These are phyloP conservation scores for Drosophila sp. DNA, from an alignment of 1,140 invertebrate species.

Conservation along the genomic window DNA sequence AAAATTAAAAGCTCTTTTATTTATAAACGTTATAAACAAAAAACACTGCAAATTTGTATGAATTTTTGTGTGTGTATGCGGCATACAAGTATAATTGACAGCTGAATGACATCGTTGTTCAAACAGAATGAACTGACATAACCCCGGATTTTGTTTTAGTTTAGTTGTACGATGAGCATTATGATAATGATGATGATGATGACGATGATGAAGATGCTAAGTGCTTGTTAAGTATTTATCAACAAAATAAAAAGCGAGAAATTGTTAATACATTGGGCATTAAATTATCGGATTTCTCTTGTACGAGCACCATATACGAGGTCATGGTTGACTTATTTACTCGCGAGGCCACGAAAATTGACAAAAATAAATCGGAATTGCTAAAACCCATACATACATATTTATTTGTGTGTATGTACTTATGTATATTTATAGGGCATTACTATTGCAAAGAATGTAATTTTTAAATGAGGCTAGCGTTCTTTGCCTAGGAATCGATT, in stretches of 20 bases:
- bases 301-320: background rate
- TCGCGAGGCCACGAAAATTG: background rate
- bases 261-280: conserved; percentile 3
- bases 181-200: background rate
- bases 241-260: conserved; percentile 4
- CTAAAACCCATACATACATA: background rate
- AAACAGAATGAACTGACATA: conserved; percentile 48
- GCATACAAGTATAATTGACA: conserved; percentile 45
- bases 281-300: conserved; percentile 6
- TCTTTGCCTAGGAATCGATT: too few species aligned
- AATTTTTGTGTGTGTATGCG: conserved; percentile 32
- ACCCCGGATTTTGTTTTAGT: conserved; percentile 34
- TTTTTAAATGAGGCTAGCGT: too few species aligned
- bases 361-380: conserved; percentile 7
- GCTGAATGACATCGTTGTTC: conserved; percentile 56
- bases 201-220: background rate
- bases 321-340: background rate
- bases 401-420: background rate
- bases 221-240: conserved; percentile 12
- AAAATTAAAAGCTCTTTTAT: conserved; percentile 52
- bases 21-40: conserved; percentile 23
- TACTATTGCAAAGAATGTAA: background rate
- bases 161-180: conserved; percentile 8
- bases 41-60: conserved; percentile 37
- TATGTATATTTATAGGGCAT: background rate